A percentile compares a stretch with the other conserved stretches of the same genome.
These are phyloP conservation scores for Exocentrus adspersus DNA, from an alignment of 2,888 invertebrate genomes.

Conservation along the genomic window DNA sequence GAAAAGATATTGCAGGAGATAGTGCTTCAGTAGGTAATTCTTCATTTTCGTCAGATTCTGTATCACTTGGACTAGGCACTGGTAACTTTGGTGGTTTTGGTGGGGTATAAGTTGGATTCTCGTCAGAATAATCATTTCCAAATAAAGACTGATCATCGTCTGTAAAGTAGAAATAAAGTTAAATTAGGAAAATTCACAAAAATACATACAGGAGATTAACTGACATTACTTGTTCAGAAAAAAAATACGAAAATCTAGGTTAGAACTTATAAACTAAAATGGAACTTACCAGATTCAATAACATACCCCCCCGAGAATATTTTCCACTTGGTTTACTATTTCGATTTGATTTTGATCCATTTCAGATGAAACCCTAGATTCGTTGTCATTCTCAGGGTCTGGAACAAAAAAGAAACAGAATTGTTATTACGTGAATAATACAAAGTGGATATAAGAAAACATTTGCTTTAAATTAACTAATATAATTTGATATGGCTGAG, in stretches of 20 bases:
- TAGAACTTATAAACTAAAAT: not conserved
- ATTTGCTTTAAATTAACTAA: not conserved
- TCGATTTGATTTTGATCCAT: not conserved
- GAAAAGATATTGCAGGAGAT: not conserved
- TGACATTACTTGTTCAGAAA: not conserved
- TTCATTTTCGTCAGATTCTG: conserved; percentile 1
- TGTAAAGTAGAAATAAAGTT: not conserved
- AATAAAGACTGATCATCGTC: not conserved
- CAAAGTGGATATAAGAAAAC: not conserved
- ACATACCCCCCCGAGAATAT: not conserved
- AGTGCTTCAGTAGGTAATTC: not conserved
- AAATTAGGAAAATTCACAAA: not conserved
- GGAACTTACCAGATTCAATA: not conserved
- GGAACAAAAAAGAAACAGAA: not conserved
- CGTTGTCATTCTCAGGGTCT: not conserved
- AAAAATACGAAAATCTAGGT: not conserved
- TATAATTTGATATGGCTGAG: not conserved
- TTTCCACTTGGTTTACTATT: not conserved
- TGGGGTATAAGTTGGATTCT: not conserved
- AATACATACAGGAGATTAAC: not conserved
- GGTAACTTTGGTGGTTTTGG: not conserved
- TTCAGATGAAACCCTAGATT: not conserved
- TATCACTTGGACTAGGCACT: not conserved
- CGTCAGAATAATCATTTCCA: not conserved
- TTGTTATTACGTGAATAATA: not conserved